Base-by-base conservation (phyloP, 2,797 vertebrate species). In the Neostethus bicornis region DNA sequence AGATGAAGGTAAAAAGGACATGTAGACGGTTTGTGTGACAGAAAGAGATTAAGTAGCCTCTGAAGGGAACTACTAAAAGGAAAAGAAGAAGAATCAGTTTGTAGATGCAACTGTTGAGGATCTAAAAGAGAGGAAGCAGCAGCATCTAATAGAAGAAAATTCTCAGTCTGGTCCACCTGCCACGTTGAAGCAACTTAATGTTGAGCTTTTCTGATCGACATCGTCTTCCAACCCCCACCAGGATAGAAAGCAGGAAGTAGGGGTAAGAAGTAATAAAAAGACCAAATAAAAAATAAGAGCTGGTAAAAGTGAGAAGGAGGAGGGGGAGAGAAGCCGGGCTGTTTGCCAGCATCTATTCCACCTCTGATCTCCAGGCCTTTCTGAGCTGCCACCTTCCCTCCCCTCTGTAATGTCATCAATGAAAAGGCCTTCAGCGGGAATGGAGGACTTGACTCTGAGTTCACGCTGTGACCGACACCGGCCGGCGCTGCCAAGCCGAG, bases 371-470 rank as follows among this genome's bases (percentile, higher is more conserved):
- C 28, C 28, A 10, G 73, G 77, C 70, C 75, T 79, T 64, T 68
- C 70, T 59, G 74, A 80, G 79, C 81, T 64, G 76, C 74, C 82
- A 76, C 78, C 53, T 66, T 25, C 70, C 66, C 73, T 90, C 80
- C 87, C 88, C 87, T 83, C 69, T 70, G 79, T 85, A 85, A 89
- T 88, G 74, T 79, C 87, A 84, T 86, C 76, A 86, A 90, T 87
- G 79, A 88, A 90, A 88, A 80, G 72, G 75, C 80, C 84, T 88
- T 84, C 62, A 70, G 71, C 70, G 74, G 66, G 69, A 76, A 86
- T 65, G 78, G 79, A 85, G 77, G 83, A 84, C 82, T 74, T 80
- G 81, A 85, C 85, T 82, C 66, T 0, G 55, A 79, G 86, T 84
- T 84, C 73, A 80, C 49, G 58, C 25, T 50, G 56, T 75, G 70